A percentile compares a stretch with the other conserved stretches of the same genome.
phyloP scores from a whole-genome alignment of 2,888 invertebrate species.

The Xanthia icteritia region DNA sequence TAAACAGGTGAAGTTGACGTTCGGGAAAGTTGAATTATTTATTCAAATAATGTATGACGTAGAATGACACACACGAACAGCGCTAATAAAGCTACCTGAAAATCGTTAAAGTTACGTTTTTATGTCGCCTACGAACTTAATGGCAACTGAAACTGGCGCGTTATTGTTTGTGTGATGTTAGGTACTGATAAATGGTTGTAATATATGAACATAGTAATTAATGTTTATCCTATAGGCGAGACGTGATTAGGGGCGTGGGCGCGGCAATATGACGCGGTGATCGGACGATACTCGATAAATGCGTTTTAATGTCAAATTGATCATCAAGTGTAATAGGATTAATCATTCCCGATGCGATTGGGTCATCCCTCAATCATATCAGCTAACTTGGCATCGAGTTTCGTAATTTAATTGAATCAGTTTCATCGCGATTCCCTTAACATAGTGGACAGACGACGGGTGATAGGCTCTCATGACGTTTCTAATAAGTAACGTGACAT shows the following conservation, averaged over 20 bases:
- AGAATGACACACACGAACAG: constrained; percentile 20
- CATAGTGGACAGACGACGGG: background rate
- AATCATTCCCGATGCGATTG: constrained; percentile 32
- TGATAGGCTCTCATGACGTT: constrained; percentile 1
- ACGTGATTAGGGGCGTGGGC: constrained; percentile 42
- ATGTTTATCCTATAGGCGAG: constrained; percentile 32
- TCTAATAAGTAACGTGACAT: constrained; percentile 30
- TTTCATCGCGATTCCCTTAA: background rate
- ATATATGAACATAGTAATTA: constrained; percentile 24
- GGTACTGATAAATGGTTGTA: constrained; percentile 1
- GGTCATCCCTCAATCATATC: constrained; percentile 40
- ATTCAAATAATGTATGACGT: constrained; percentile 36
- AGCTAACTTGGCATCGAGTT: constrained; percentile 32
- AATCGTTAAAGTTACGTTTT: constrained; percentile 27
- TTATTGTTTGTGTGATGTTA: constrained; percentile 2
- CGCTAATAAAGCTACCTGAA: constrained; percentile 31
- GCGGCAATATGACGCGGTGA: constrained; percentile 36
- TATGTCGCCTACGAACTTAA: background rate
- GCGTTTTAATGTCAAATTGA: constrained; percentile 39
- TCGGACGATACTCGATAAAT: constrained; percentile 32
- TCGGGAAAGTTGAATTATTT: constrained; percentile 28
- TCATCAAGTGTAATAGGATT: constrained; percentile 30
- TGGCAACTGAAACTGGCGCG: constrained; percentile 9
- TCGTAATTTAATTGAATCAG: constrained; percentile 17
- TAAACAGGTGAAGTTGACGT: constrained; percentile 12